Base-by-base conservation (phyloP, 1,140 invertebrate genomes). In the Drosophila neocordata region DNA sequence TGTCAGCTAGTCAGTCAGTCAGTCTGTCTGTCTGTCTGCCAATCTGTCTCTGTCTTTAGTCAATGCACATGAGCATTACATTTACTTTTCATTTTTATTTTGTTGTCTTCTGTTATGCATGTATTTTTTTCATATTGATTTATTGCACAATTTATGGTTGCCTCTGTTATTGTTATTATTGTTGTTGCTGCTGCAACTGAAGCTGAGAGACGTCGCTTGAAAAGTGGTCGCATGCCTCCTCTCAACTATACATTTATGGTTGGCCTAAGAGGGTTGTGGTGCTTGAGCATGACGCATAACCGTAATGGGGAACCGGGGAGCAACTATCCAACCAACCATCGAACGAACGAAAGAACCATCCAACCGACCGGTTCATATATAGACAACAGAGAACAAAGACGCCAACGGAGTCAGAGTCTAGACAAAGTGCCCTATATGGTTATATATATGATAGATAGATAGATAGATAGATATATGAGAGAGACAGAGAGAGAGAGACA, bases 131-230 rank as follows among this genome's bases (percentile, higher is more conserved):
- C 51, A 27, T 80, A 77, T 80, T 84, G 81, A 77, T 80, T 84
- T 84, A 80, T 85, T 85, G 77, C 71, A 70, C 64, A 77, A 65
- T 77, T 80, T 77, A 74, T 73, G 85, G 69, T 65, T 73, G 76
- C 4, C 27, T 31, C 27, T 31, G 27, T 31, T 31, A 31, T 31
- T 31, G 27, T 31, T 24, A 24, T n/a, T n/a, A n/a, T n/a, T 24
- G 22, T 24, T 24, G 22, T 60, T 64, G 38, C 20, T 68, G 22
- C n/a, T 61, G 57, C 44, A 68, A 70, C 63, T 65, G 69, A 65
- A 27, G 61, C 41, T 48, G 41, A 48, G 41, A 11, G 41, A 48
- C 18, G 15, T 13, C 15, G 15, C 22, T 31, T 3, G 27, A 31
- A 31, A 6, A 6, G 5, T 31, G 27, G 27, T 6, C n/a, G n/a